These are phyloP conservation scores for Raja brachyura DNA, from an alignment of 2,113 vertebrate genomes.

Conservation along the genomic window DNA sequence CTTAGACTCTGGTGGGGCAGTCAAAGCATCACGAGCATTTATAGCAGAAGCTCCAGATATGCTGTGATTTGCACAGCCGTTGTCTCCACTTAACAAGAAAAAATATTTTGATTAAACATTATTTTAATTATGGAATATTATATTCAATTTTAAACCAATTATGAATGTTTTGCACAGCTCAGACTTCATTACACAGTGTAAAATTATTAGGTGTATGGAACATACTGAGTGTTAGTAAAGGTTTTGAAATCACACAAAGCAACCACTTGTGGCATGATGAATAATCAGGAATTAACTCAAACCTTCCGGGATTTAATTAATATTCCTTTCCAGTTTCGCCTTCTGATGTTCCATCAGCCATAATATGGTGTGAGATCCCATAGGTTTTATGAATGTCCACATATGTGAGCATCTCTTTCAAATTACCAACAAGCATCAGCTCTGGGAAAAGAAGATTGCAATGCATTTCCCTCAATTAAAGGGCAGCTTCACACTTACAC, in stretches of 20 bases:
- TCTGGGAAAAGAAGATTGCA: neutral
- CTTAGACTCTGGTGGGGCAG: neutral
- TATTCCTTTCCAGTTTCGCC: neutral
- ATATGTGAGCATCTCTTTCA: neutral
- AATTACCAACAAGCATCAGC: neutral
- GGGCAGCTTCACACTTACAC: neutral
- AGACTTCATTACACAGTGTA: neutral
- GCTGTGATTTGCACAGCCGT: neutral
- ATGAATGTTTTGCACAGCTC: neutral
- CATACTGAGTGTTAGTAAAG: neutral
- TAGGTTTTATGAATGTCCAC: neutral
- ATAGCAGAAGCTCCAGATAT: neutral
- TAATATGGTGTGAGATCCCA: neutral
- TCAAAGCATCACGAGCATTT: neutral
- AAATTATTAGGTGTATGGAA: neutral
- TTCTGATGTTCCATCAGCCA: neutral
- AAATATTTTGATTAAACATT: conserved; percentile 1
- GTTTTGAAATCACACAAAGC: neutral
- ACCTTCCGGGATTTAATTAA: neutral
- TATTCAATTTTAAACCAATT: neutral
- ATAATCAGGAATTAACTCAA: neutral
- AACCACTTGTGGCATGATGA: neutral
- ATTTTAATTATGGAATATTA: neutral
- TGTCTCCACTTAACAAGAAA: neutral
- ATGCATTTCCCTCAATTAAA: neutral